Evolutionary conservation across 2,113 vertebrate species (phyloP), one percentile per base, ranked within the genome.

Genomic region (Carassius gibelio): DNA sequence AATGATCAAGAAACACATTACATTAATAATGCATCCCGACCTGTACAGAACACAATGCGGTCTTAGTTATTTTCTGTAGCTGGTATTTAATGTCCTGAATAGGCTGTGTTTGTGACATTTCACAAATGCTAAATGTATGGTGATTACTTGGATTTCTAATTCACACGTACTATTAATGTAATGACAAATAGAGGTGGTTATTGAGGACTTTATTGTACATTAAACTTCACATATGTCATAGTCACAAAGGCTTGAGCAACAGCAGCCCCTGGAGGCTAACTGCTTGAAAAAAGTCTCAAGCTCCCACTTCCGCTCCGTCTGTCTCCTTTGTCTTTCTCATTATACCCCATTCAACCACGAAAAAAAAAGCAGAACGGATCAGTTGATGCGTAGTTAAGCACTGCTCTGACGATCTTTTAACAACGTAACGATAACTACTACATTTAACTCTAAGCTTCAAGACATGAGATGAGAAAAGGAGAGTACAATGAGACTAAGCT

Each of bases 251-350:
- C 81, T 88, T 86, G 68, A 89, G 64, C 90, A 90, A 91, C 83
- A 91, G 90, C 90, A 89, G 26, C 90, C 88, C 89, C 90, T 91
- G 87, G 86, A 91, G 90, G 82, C 15, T 34, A 36, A 77, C 42
- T 69, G 17, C 61, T 59, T 48, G 57, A 3, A 66, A 30, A 75
- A 45, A 38, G 23, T 84, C 30, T 74, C 34, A 81, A 42, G 82
- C 52, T 78, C 34, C 42, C 57, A 34, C 48, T 72, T 66, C 26
- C 15, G 30, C 11, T 36, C 55, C 13, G 30, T 72, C 36, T 72
- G n/a, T 45, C 68, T 75, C 11, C 11, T 72, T 61, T 45, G 11
- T 66, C 75, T 80, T 26, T 59, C 80, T 62, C 26, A 6, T 3
- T 57, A 8, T 15, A 62, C 4, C 55, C 2, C 48, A 38, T 75